These are phyloP conservation scores for Drosophila albomicans DNA, from an alignment of 1,140 invertebrate species.

Conservation along the genomic window DNA sequence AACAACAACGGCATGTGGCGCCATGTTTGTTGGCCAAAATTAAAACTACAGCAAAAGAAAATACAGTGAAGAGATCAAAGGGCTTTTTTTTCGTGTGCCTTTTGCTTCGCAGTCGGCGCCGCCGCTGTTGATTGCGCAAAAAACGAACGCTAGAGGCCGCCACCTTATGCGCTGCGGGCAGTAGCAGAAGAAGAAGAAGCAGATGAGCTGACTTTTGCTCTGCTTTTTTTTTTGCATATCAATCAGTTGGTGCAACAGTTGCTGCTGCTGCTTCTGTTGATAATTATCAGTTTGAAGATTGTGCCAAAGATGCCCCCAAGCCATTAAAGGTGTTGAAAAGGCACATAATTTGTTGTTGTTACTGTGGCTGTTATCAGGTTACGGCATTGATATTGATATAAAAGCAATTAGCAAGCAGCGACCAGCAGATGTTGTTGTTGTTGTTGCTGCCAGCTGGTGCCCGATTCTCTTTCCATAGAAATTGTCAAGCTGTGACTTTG, in stretches of 20 bases:
- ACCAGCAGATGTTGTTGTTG: slow-evolving; percentile 40
- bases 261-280: slow-evolving; percentile 45
- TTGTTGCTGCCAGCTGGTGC: slow-evolving; percentile 40
- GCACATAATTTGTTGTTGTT: slow-evolving; percentile 39
- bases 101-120: slow-evolving; percentile 44
- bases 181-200: background rate
- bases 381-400: slow-evolving; percentile 64
- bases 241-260: slow-evolving; percentile 57
- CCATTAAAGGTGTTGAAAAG: slow-evolving; percentile 71
- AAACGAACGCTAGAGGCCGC: slow-evolving; percentile 46
- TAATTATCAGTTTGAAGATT: slow-evolving; percentile 57
- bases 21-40: slow-evolving; percentile 67
- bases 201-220: background rate
- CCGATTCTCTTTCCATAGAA: slow-evolving; percentile 66
- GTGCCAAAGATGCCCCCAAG: slow-evolving; percentile 45
- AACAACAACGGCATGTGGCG: slow-evolving; percentile 48
- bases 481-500: slow-evolving; percentile 83
- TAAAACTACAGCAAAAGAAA: background rate
- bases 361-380: slow-evolving; percentile 62
- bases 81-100: slow-evolving; percentile 15
- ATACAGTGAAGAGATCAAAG: slow-evolving; percentile 70
- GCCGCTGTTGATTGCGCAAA: slow-evolving; percentile 73
- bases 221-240: slow-evolving; percentile 49
- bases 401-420: slow-evolving; percentile 77
- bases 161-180: slow-evolving; percentile 13